Conservation (phyloP, 2,113 vertebrate genomes). For the Microtus montanus region DNA sequence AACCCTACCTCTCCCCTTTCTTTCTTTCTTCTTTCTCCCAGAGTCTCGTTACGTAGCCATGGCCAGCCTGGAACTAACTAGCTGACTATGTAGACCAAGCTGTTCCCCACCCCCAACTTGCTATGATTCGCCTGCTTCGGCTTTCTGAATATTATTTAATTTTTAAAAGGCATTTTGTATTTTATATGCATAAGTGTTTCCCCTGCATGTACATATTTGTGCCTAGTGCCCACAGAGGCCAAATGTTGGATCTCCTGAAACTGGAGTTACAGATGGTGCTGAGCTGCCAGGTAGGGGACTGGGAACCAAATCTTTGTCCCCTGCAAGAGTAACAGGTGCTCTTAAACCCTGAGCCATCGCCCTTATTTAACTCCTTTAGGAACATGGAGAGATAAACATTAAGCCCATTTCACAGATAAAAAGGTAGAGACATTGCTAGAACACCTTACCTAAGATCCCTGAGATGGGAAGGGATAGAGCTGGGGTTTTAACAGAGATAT, state of each 20-base stretch:
- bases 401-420: conserved; percentile 10
- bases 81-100: neutral
- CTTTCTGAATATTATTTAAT: neutral
- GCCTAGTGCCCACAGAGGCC: neutral
- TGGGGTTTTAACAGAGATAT: neutral
- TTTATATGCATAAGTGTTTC: neutral
- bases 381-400: neutral
- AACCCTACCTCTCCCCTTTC: neutral
- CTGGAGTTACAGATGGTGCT: too few species aligned
- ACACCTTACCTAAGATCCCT: neutral
- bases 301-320: neutral
- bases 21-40: neutral
- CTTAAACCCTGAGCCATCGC: neutral
- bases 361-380: neutral
- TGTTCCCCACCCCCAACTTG: too few species aligned
- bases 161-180: neutral
- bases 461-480: neutral
- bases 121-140: neutral
- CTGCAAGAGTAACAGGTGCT: neutral
- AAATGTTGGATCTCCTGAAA: too few species aligned
- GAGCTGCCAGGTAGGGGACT: neutral
- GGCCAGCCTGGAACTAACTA: neutral
- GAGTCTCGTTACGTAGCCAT: neutral
- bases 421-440: neutral
- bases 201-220: neutral